Conservation (phyloP, 2,797 vertebrate genomes). For the Clarias pachynema region DNA sequence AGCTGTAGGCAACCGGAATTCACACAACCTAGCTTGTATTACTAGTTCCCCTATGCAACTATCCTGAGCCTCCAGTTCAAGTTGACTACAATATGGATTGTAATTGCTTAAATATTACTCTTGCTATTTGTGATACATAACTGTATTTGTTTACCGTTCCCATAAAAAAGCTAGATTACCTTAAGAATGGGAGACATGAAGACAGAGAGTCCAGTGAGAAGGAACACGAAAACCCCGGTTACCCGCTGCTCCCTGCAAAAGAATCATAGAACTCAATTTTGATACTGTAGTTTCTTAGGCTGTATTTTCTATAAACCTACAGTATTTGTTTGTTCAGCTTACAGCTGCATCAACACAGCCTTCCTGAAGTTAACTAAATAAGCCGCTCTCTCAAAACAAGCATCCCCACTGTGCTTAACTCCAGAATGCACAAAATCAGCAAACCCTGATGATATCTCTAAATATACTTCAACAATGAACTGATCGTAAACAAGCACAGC, state of each 20-base stretch:
- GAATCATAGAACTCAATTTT: conserved; percentile 21
- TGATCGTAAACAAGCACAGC: conserved; percentile 12
- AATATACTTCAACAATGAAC: conserved; percentile 15
- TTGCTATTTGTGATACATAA: not conserved
- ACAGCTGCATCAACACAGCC: conserved; percentile 70
- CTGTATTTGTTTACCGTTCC: not conserved
- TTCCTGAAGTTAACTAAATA: conserved; percentile 46
- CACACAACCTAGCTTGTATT: not conserved
- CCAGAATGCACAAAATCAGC: conserved; percentile 19
- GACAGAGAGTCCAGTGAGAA: conserved; percentile 93
- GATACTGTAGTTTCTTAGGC: not conserved
- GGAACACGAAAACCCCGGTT: conserved; percentile 88
- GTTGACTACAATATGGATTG: not conserved
- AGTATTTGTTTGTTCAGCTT: conserved; percentile 71
- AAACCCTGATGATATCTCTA: conserved; percentile 6
- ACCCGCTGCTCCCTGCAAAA: conserved; percentile 91
- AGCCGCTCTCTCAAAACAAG: conserved; percentile 43
- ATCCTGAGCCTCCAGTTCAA: not conserved
- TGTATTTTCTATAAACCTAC: conserved; percentile 21
- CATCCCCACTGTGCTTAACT: conserved; percentile 39
- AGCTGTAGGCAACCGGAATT: not conserved
- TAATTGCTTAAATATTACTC: not conserved
- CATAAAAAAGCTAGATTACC: conserved; percentile 70
- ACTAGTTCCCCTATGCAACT: not conserved
- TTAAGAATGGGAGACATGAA: conserved; percentile 98